These are phyloP conservation scores for Chrysolina haemoptera DNA, from an alignment of 2,888 invertebrate species.

Conservation along the genomic window DNA sequence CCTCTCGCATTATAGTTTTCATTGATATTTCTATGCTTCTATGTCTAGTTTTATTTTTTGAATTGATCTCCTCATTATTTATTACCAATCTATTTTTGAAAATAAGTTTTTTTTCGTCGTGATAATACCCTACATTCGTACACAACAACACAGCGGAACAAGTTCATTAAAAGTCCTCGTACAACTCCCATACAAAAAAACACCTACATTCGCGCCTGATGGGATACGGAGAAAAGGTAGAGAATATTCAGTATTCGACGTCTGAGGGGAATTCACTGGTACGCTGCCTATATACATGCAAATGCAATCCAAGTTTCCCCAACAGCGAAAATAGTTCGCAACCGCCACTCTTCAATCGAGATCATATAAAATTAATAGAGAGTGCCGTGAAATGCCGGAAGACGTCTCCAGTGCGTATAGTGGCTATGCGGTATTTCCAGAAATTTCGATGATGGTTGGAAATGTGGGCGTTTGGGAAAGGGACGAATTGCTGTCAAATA, in stretches of 20 bases:
- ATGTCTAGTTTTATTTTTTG: too few relatives aligned
- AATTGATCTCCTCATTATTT: too few relatives aligned
- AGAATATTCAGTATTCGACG: constrained; percentile 46
- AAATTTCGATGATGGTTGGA: background rate
- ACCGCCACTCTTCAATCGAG: constrained; percentile 58
- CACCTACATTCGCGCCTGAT: constrained; percentile 28
- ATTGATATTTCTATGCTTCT: too few relatives aligned
- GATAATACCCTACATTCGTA: too few relatives aligned
- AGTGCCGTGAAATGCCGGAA: constrained; percentile 42
- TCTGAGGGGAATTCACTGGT: constrained; percentile 50
- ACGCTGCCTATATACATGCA: constrained; percentile 66
- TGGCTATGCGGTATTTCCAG: constrained; percentile 23
- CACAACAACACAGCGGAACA: background rate
- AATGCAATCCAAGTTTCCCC: constrained; percentile 65
- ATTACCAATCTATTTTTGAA: too few relatives aligned
- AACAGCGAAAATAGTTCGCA: constrained; percentile 62
- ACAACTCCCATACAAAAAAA: constrained; percentile 15
- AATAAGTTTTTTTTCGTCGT: too few relatives aligned
- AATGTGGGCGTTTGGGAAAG: background rate
- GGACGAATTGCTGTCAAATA: background rate
- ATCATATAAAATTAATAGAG: constrained; percentile 62
- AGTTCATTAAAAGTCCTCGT: constrained; percentile 5
- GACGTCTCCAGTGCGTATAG: constrained; percentile 25
- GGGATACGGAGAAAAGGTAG: constrained; percentile 38
- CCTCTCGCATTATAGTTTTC: too few relatives aligned